phyloP scores from a whole-genome alignment of 30 jellyfish, hydroid and myxozoan species.

The Cassiopea xamachana region DNA sequence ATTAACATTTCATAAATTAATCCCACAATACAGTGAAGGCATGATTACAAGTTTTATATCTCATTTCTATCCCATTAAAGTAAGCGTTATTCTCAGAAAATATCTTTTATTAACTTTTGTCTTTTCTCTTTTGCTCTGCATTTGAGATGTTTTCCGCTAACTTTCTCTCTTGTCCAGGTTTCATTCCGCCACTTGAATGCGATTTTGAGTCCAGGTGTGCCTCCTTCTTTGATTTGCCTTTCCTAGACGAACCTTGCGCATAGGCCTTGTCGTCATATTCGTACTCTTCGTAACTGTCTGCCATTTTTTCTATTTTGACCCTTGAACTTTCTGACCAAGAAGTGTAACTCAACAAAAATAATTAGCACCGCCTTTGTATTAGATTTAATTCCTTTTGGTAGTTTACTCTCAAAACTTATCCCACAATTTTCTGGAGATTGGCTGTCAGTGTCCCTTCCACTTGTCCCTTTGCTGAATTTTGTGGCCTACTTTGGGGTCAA shows the following conservation, averaged over 20 bases:
- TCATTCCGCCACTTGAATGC: conserved; percentile 75
- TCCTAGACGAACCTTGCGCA: conserved; percentile 89
- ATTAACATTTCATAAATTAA: no score
- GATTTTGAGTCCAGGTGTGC: conserved; percentile 79
- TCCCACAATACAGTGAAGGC: no score
- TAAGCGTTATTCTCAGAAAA: background rate
- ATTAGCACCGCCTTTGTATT: background rate
- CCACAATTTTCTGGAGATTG: no score
- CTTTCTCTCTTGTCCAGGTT: conserved; percentile 96
- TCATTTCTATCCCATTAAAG: background rate
- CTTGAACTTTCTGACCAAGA: conserved; percentile 3
- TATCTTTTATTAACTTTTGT: conserved; percentile 37
- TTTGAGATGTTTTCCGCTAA: conserved; percentile 87
- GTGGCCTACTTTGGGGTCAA: conserved; percentile 10
- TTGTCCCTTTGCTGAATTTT: no score
- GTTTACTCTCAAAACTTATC: no score
- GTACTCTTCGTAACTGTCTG: conserved; percentile 86
- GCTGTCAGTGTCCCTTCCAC: no score
- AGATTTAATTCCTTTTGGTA: background rate
- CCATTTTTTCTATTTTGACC: conserved; percentile 39
- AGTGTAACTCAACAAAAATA: background rate
- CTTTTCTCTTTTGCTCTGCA: conserved; percentile 95
- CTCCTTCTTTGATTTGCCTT: conserved; percentile 96
- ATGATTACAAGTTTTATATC: background rate
- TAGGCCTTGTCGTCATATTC: conserved; percentile 85